Percentiles rank a stretch among this genome's conserved stretches.
phyloP scores from a whole-genome alignment of 2,888 invertebrate genomes.

The Lithophane socia region DNA sequence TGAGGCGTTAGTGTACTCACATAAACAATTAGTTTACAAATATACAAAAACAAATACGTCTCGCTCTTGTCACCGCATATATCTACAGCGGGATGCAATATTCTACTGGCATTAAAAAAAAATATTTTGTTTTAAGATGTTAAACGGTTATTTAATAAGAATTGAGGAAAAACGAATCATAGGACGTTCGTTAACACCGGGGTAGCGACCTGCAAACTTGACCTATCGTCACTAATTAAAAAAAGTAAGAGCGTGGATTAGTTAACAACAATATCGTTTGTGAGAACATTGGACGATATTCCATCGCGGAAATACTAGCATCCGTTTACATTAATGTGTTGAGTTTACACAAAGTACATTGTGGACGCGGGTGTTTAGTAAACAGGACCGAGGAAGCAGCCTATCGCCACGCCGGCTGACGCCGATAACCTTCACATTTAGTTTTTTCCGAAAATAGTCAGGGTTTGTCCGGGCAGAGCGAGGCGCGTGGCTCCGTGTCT shows the following conservation, averaged over 20 bases:
- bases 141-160: neutral
- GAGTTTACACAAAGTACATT: conserved; percentile 18
- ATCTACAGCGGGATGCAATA: conserved; percentile 50
- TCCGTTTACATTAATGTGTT: neutral
- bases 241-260: conserved; percentile 12
- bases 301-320: conserved; percentile 30
- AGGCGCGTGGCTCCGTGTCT: neutral
- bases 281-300: neutral
- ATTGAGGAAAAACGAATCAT: neutral
- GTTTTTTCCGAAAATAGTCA: neutral
- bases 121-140: neutral
- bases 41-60: conserved; percentile 67
- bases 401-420: conserved; percentile 7
- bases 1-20: conserved; percentile 63
- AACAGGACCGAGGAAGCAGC: conserved; percentile 29
- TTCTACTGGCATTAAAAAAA: neutral
- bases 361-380: conserved; percentile 48
- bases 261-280: neutral
- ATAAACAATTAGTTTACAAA: conserved; percentile 52
- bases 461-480: neutral
- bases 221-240: neutral
- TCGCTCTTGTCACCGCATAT: conserved; percentile 41
- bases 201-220: neutral
- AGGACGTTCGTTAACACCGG: neutral
- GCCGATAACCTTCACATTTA: conserved; percentile 3